Base-by-base conservation (phyloP, 2,113 vertebrate genomes). In the Gorilla gorilla region DNA sequence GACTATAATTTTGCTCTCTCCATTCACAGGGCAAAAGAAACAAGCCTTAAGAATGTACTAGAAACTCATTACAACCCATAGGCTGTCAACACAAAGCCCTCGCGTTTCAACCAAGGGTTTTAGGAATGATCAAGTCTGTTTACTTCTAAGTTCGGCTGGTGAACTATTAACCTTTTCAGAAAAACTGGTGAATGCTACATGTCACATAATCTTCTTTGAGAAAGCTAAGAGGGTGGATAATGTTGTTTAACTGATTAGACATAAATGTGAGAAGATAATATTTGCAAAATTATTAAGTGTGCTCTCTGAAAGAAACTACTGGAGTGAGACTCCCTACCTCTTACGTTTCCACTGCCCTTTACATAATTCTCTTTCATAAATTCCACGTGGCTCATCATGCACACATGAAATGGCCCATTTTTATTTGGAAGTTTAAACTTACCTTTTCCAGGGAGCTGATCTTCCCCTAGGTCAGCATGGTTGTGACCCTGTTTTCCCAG, bases 1-100 rank as follows among this genome's bases (percentile, higher is more conserved):
- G 99, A 99, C 99, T 98, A 98, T 99, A 98, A 98, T 99, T 99
- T 99, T 99, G 98, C 98, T 99, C 99, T 98, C 98, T 98, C 99
- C 98, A 99, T 99, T 99, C 98, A 99, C 95, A 89, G 97, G 95
- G 98, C 98, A 98, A 99, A 99, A 99, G 99, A 99, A 99, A 98
- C 98, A 98, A 98, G 98, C 97, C 97, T 98, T 97, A 98, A 99
- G 98, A 99, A 99, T 99, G 98, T 99, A 98, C 98, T 98, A 98
- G 98, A 99, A 98, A 98, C 98, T 99, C 99, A 99, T 99, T 99
- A 99, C 98, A 97, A 98, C 98, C 96, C 96, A 97, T 97, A 90
- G 98, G 97, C 97, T 99, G 99, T 99, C 98, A 98, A 98, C 97
- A 98, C 99, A 99, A 99, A 99, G 98, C 98, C 99, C 98, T 98